Conservation (phyloP, 2,888 invertebrate species). For the Leistus spinibarbis region DNA sequence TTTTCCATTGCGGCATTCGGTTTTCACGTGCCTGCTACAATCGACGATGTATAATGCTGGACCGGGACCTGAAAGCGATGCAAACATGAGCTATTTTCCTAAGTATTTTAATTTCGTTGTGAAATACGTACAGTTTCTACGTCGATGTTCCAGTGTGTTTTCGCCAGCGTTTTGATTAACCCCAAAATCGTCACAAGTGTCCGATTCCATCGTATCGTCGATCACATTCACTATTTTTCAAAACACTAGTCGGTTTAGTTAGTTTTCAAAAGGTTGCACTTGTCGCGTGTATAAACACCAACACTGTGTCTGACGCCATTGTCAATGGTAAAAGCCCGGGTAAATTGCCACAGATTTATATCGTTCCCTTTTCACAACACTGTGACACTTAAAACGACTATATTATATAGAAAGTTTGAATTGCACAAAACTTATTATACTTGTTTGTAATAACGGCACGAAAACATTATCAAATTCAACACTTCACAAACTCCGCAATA, state of each 20-base stretch:
- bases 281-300: constrained; percentile 36
- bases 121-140: not conserved
- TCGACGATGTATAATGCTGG: constrained; percentile 29
- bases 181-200: constrained; percentile 5
- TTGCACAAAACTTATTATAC: not conserved
- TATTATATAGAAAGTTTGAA: not conserved
- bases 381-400: not conserved
- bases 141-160: not conserved
- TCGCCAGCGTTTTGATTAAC: not conserved
- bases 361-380: constrained; percentile 8
- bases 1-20: constrained; percentile 15
- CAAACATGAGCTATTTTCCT: not conserved
- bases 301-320: constrained; percentile 33
- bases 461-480: constrained; percentile 32
- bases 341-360: constrained; percentile 26
- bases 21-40: constrained; percentile 3
- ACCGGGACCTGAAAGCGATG: not conserved
- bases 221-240: constrained; percentile 16
- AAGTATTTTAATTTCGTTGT: not conserved
- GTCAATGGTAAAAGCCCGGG: constrained; percentile 35
- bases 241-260: constrained; percentile 1
- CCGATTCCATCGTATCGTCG: constrained; percentile 19
- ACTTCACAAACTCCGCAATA: constrained; percentile 30
- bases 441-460: not conserved
- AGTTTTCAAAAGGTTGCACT: not conserved